Base-by-base conservation (phyloP, 2,888 invertebrate genomes). In the Corythucha ciliata region DNA sequence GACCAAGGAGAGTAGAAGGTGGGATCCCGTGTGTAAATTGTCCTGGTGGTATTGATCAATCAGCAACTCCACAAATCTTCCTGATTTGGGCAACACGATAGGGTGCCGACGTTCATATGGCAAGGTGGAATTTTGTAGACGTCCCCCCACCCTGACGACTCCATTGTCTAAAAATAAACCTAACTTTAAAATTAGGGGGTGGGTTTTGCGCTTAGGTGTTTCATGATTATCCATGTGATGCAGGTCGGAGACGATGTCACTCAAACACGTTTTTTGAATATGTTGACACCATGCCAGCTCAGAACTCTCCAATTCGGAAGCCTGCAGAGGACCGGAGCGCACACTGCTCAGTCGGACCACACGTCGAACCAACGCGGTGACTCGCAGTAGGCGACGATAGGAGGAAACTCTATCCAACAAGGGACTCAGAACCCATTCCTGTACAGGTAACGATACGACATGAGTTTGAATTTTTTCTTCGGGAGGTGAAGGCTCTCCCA, bases 91-190 rank as follows among this genome's bases (percentile, higher is more conserved):
- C 27, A 44, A 25, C 20, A 44, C 16, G 7, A 27, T 16, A 20
- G 44, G 44, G 27, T 44, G 44, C 27, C 27, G 27, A n/a, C 29
- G 39, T 10, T 39, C 21, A 24, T 56, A 56, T 10, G 59, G 57
- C 3, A 44, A 12, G n/a, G 27, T 18, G 3, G 44, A 14, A 26
- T 26, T 44, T n/a, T n/a, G n/a, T n/a, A n/a, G n/a, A n/a, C n/a
- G n/a, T n/a, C n/a, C n/a, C n/a, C n/a, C 36, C n/a, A 36, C 36
- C 36, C 36, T 36, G 8, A 36, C 7, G 14, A 36, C 7, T 7
- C 36, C 36, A 16, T 36, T 16, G n/a, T 12, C 36, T 36, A 16
- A 36, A 36, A 36, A 10, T 12, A 8, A 8, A 10, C 12, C 29
- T 29, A 29, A 8, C 10, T n/a, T n/a, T n/a, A n/a, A n/a, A n/a